A percentile compares a stretch with the other conserved stretches of the same genome.
Evolutionary conservation across 2,113 vertebrate genomes (phyloP).

Genomic region (Cepphus grylle): DNA sequence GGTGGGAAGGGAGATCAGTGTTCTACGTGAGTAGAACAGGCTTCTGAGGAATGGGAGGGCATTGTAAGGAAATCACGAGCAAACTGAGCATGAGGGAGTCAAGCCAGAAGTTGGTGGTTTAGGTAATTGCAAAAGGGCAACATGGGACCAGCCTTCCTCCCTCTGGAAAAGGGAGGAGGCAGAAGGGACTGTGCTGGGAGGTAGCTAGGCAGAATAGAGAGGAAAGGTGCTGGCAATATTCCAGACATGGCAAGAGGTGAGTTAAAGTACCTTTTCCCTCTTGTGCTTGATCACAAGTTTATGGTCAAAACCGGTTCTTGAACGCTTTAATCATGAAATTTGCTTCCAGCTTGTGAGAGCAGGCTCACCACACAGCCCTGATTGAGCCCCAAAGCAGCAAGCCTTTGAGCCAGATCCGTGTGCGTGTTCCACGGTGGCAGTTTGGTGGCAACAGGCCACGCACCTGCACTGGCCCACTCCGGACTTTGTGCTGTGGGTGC

Average conservation of each 20-base stretch:
- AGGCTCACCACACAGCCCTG: too few relatives aligned
- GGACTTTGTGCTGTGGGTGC: neutral
- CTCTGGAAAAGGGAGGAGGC: neutral
- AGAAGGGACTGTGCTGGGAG: neutral
- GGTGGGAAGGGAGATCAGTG: neutral
- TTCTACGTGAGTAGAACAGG: neutral
- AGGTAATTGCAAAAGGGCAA: neutral
- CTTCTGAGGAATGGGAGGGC: neutral
- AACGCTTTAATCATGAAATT: neutral
- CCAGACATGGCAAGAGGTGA: neutral
- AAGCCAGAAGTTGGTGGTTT: neutral
- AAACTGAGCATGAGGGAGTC: neutral
- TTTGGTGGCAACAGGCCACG: accelerated
- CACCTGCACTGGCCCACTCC: neutral
- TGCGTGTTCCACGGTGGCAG: accelerated
- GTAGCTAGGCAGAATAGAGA: neutral
- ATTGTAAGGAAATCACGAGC: neutral
- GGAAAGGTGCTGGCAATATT: neutral
- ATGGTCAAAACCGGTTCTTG: neutral
- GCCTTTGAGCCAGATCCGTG: neutral
- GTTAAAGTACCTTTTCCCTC: neutral
- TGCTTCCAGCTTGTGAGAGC: neutral
- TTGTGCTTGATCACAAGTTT: neutral
- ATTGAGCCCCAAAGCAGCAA: neutral
- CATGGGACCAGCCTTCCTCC: neutral